A percentile compares a stretch with the other conserved stretches of the same genome.
Evolutionary conservation across 2,888 invertebrate species (phyloP).

Genomic region (Bombylius discolor): DNA sequence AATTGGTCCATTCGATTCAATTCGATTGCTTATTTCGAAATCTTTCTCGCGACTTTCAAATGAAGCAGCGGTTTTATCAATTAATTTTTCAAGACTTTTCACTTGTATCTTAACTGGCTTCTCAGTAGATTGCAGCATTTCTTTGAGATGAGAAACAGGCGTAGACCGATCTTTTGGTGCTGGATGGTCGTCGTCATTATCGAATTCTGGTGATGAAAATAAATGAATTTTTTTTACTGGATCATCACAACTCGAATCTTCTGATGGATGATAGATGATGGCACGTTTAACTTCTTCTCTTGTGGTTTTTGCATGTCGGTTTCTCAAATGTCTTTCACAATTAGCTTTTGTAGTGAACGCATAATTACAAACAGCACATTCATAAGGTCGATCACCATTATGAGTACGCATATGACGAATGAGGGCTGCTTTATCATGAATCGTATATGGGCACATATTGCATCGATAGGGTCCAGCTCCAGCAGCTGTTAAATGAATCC

Average conservation of each 20-base stretch:
- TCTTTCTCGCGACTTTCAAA: constrained; percentile 24
- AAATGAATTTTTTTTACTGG: constrained; percentile 42
- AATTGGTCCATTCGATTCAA: constrained; percentile 46
- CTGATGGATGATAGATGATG: constrained; percentile 76
- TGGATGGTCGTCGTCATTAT: constrained; percentile 31
- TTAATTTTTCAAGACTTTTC: constrained; percentile 50
- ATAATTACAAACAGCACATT: constrained; percentile 88
- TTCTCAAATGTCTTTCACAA: constrained; percentile 87
- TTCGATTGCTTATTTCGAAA: constrained; percentile 19
- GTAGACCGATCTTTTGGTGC: constrained; percentile 30
- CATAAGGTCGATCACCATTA: constrained; percentile 89
- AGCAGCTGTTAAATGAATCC: constrained; percentile 67
- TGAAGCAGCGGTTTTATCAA: constrained; percentile 23
- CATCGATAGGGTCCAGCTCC: constrained; percentile 75
- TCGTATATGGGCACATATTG: constrained; percentile 81
- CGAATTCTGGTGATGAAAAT: constrained; percentile 42
- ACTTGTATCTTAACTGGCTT: constrained; percentile 46
- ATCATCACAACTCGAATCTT: constrained; percentile 70
- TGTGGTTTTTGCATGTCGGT: constrained; percentile 74
- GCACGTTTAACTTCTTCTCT: constrained; percentile 80
- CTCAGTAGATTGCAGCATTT: constrained; percentile 33
- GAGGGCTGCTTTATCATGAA: constrained; percentile 76
- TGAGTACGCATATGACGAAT: constrained; percentile 87
- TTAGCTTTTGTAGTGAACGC: constrained; percentile 96
- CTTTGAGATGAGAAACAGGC: constrained; percentile 39